Base-by-base conservation (phyloP, 2,113 vertebrate genomes). In the Pitta sordida region DNA sequence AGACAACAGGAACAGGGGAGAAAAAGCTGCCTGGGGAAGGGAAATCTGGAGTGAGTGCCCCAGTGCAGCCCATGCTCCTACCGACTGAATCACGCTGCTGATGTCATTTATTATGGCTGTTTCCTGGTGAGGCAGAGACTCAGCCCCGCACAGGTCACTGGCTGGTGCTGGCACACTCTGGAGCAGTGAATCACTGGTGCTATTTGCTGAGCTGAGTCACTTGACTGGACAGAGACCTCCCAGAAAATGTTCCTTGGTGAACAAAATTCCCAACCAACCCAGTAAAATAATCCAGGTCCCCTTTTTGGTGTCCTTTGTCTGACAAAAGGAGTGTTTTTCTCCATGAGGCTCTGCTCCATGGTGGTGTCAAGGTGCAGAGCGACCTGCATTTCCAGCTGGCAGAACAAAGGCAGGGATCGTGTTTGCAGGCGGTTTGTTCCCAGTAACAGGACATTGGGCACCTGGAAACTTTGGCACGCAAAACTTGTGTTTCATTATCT, bases 351-450 rank as follows among this genome's bases (percentile, higher is more conserved):
- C 55, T 43, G 88, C 44, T 60, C 78, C 0, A 2, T 56, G 81
- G 81, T 9, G 55, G 53, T n/a, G 37, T 43, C 36, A 2, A 13
- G 59, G 91, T 70, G 84, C 93, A 83, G 84, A 21, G 56, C 12
- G 87, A 94, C 89, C 91, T 67, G 84, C 4, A 59, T 85, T 96
- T 95, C 87, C 94, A 92, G 67, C 68, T 86, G 95, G 87, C 59
- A 94, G 94, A 94, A 80, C 89, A 96, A 93, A 94, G 92, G 70
- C 62, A 64, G 24, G n/a, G 70, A 84, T 74, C 1, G 0, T 70
- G 70, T 91, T 85, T 90, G 91, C 59, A 49, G 65, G n/a, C 78
- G 94, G 75, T 92, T 94, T 95, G 91, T 32, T 87, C 92, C 60
- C 19, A 3, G 51, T 73, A 80, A 87, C 67, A 83, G 79, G 78